These are phyloP conservation scores for Phasianus colchicus DNA, from an alignment of 2,113 vertebrate species.

Conservation along the genomic window DNA sequence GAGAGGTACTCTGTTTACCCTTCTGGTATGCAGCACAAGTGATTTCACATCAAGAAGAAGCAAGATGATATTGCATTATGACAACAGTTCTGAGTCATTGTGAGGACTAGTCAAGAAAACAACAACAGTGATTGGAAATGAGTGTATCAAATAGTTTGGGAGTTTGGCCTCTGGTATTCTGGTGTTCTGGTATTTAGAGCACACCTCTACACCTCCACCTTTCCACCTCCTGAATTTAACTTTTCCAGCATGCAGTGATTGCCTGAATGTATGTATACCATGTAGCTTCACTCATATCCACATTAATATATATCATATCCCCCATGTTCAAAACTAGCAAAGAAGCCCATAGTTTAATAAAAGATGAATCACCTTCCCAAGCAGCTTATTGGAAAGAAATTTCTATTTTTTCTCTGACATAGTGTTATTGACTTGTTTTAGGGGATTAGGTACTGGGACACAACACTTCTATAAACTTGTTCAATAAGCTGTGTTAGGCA, in stretches of 20 bases:
- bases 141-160: not conserved
- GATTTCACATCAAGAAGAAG: not conserved
- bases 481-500: conserved; percentile 12
- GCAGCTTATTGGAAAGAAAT: not conserved
- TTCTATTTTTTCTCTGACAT: not conserved
- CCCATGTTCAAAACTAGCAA: not conserved
- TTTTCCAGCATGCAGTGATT: not conserved
- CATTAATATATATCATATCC: too few relatives aligned
- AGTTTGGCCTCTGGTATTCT: not conserved
- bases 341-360: not conserved
- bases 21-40: not conserved
- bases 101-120: not conserved
- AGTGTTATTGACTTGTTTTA: conserved; percentile 31
- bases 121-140: not conserved
- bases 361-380: conserved; percentile 17
- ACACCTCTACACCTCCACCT: not conserved
- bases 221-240: not conserved
- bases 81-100: conserved; percentile 19
- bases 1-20: conserved; percentile 10
- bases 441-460: not conserved
- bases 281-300: not conserved
- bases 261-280: not conserved
- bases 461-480: conserved; percentile 17
- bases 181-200: not conserved
- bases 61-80: conserved; percentile 13